phyloP scores from a whole-genome alignment of 2,113 vertebrate genomes.

The Rhodinocichla rosea region DNA sequence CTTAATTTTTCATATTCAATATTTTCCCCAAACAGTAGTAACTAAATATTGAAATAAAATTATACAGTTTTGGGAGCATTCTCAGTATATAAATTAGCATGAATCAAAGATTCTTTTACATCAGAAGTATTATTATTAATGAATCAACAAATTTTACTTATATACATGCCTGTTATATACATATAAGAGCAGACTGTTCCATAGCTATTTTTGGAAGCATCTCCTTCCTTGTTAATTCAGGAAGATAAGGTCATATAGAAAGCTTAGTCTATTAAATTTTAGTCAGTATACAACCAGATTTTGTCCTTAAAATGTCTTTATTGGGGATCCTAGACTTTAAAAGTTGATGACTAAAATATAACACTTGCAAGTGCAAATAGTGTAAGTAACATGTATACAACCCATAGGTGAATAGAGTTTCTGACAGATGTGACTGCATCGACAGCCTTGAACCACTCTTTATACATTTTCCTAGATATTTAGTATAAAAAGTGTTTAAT shows the following conservation, averaged over 20 bases:
- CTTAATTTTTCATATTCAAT: neutral
- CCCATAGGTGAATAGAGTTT: neutral
- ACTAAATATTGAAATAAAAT: neutral
- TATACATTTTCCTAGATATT: neutral
- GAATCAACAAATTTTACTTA: neutral
- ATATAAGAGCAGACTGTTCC: neutral
- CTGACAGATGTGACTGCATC: neutral
- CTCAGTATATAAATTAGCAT: neutral
- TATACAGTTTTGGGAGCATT: neutral
- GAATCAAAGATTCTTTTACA: neutral
- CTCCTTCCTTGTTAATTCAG: neutral
- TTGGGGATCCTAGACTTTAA: neutral
- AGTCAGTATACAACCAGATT: neutral
- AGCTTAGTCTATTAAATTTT: neutral
- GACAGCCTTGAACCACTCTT: neutral
- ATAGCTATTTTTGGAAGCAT: neutral
- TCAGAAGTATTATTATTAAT: neutral
- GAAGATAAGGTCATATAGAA: neutral
- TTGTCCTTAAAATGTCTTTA: neutral
- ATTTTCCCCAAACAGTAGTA: neutral
- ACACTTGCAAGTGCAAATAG: neutral
- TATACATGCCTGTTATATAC: neutral
- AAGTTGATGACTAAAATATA: neutral
- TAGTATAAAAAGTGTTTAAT: neutral
- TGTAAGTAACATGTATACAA: neutral